Evolutionary conservation across 2,797 vertebrate species (phyloP).

Genomic region (Hydrolagus colliei): DNA sequence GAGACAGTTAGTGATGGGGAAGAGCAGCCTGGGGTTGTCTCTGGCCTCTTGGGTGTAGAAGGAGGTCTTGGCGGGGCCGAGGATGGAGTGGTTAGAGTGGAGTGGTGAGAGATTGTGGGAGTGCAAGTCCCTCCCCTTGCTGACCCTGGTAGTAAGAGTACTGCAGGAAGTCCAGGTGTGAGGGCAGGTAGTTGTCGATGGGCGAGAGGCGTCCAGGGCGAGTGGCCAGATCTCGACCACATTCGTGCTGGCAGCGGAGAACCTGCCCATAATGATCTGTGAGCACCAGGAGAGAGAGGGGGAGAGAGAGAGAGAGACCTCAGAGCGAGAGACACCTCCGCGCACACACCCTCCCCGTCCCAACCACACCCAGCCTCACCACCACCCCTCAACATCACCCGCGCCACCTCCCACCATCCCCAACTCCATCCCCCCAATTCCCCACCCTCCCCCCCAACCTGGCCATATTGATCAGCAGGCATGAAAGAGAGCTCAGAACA

Average conservation of each 20-base stretch:
- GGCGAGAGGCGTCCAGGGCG: slow-evolving; percentile 84
- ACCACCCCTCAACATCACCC: not conserved
- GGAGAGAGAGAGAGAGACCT: no score
- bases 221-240: slow-evolving; percentile 82
- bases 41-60: no score
- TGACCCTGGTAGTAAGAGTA: slow-evolving; percentile 89
- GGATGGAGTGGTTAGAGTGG: not conserved
- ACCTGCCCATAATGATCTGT: slow-evolving; percentile 91
- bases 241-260: slow-evolving; percentile 84
- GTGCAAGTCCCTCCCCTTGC: not conserved
- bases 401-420: not conserved
- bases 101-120: no score
- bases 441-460: no score
- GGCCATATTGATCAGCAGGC: no score
- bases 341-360: not conserved
- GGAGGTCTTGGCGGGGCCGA: no score
- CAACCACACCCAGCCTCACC: not conserved
- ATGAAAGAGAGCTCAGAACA: no score
- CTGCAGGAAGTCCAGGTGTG: slow-evolving; percentile 92
- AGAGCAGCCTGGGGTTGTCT: no score
- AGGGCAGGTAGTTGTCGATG: slow-evolving; percentile 88
- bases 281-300: not conserved
- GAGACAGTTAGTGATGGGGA: no score
- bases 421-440: not conserved
- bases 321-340: not conserved